phyloP scores from a whole-genome alignment of 2,888 invertebrate species.

The Dioctria rufipes region DNA sequence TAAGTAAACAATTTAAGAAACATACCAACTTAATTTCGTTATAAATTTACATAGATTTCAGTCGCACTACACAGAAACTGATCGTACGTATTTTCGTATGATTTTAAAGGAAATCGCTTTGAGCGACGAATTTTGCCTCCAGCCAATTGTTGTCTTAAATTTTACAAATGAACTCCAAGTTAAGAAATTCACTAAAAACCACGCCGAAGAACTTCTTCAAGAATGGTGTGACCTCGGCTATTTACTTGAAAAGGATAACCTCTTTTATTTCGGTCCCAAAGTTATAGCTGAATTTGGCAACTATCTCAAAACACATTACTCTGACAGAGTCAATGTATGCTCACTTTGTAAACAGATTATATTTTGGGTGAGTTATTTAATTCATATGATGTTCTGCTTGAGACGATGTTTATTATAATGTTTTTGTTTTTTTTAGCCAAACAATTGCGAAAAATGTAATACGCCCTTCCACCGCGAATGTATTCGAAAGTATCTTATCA shows the following conservation, averaged over 20 bases:
- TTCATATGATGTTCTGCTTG: background rate
- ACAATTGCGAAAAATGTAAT: constrained; percentile 62
- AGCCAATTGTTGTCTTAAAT: constrained; percentile 61
- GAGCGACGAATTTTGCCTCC: constrained; percentile 62
- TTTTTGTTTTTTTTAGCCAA: constrained; percentile 60
- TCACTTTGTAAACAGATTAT: constrained; percentile 63
- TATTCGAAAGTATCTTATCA: constrained; percentile 62
- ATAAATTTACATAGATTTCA: constrained; percentile 53
- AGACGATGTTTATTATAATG: too few species aligned
- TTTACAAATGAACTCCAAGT: constrained; percentile 59
- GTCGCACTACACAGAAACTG: constrained; percentile 61
- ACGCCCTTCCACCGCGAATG: constrained; percentile 63
- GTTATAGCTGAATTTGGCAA: constrained; percentile 63
- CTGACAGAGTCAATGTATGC: constrained; percentile 63
- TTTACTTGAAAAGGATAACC: constrained; percentile 61
- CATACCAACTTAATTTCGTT: background rate
- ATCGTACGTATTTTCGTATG: constrained; percentile 63
- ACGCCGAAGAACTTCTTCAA: constrained; percentile 62
- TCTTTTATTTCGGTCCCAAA: constrained; percentile 63
- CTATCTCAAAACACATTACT: constrained; percentile 62
- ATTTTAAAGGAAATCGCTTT: constrained; percentile 61
- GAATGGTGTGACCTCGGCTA: constrained; percentile 64
- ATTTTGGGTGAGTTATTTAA: constrained; percentile 62
- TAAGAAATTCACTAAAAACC: constrained; percentile 62
- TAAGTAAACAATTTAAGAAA: constrained; percentile 48